phyloP scores from a whole-genome alignment of 1,140 invertebrate genomes.

The Zeugodacus cucurbitae region DNA sequence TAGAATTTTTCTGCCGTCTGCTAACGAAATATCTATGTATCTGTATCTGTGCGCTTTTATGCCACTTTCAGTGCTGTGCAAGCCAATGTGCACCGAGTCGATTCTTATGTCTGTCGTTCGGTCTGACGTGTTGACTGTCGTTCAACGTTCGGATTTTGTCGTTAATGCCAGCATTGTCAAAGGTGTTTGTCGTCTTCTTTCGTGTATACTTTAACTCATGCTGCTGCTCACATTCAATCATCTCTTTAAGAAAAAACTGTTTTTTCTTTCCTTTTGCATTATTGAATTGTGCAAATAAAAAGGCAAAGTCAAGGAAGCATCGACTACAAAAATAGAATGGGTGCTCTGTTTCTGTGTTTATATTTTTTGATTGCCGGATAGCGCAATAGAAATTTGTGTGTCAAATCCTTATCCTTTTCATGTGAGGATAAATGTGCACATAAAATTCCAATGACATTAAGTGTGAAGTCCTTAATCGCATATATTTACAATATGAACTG shows the following conservation, averaged over 20 bases:
- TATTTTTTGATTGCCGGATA: neutral
- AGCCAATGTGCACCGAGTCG: neutral
- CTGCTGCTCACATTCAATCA: neutral
- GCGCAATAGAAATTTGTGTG: neutral
- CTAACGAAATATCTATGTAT: neutral
- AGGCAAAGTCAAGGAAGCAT: slow-evolving; percentile 4
- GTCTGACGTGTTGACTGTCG: neutral
- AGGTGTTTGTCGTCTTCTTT: neutral
- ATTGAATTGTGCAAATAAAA: slow-evolving; percentile 12
- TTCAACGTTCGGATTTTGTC: neutral
- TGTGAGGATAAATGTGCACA: neutral
- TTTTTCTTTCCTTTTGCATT: neutral
- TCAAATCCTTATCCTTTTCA: neutral
- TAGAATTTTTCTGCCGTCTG: slow-evolving; percentile 8
- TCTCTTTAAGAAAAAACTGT: neutral
- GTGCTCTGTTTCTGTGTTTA: neutral
- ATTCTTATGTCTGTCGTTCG: neutral
- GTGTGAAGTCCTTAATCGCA: too few species aligned
- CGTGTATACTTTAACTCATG: neutral
- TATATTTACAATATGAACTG: too few species aligned
- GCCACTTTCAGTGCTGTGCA: neutral
- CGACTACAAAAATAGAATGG: neutral
- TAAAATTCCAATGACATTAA: too few species aligned
- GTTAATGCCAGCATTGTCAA: neutral
- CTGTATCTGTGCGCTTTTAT: neutral